Conservation (phyloP, 1,140 invertebrate species). For the Eupeodes corollae region DNA sequence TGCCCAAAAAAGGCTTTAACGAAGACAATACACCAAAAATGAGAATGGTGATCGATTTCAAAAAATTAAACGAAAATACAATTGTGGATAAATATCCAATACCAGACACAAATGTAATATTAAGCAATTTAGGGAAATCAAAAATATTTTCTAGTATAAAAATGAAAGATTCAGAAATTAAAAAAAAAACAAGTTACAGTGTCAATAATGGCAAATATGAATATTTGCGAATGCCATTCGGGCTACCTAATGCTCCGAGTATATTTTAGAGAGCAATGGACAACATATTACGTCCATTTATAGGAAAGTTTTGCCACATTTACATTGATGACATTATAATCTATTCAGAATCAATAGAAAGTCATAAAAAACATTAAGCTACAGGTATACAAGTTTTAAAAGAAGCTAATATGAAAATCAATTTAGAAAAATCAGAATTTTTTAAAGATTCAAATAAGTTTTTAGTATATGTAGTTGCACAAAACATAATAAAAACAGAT, state of each 20-base stretch:
- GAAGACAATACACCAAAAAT: too few relatives aligned
- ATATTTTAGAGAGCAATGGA: too few relatives aligned
- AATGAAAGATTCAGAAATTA: constrained; percentile 13
- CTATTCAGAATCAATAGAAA: too few relatives aligned
- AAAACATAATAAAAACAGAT: neutral
- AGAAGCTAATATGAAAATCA: constrained; percentile 14
- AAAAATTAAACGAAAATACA: constrained; percentile 9
- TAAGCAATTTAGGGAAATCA: constrained; percentile 11
- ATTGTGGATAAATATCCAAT: constrained; percentile 9
- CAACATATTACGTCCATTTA: too few relatives aligned
- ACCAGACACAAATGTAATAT: too few relatives aligned
- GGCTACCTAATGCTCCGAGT: constrained; percentile 34
- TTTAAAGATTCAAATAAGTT: constrained; percentile 6
- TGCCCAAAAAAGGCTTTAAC: constrained; percentile 11
- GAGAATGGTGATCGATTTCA: too few relatives aligned
- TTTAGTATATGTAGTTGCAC: constrained; percentile 1
- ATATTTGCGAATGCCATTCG: constrained; percentile 36
- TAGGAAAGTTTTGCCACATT: too few relatives aligned
- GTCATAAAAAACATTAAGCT: constrained; percentile 7
- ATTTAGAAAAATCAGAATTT: too few relatives aligned
- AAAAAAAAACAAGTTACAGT: constrained; percentile 9
- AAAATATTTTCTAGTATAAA: constrained; percentile 15
- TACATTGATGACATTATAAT: too few relatives aligned
- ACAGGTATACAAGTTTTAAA: constrained; percentile 14
- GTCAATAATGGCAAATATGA: constrained; percentile 8